phyloP scores from a whole-genome alignment of 2,888 invertebrate species.

The Criorhina ranunculi region DNA sequence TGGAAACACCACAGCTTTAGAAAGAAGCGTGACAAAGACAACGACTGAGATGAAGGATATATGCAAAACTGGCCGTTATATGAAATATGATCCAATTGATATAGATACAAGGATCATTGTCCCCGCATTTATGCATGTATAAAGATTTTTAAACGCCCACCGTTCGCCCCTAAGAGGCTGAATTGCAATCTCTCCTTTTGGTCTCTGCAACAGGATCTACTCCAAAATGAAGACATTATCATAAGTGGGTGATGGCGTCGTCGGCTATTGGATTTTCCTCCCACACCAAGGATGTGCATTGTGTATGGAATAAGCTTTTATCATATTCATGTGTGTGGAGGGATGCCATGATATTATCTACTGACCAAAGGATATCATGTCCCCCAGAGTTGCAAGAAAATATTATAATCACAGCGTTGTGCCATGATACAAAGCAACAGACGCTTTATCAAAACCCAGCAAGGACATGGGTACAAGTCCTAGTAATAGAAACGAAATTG shows the following conservation, averaged over 20 bases:
- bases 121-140: slow-evolving; percentile 52
- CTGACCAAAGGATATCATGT: slow-evolving; percentile 74
- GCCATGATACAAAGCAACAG: slow-evolving; percentile 19
- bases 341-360: slow-evolving; percentile 69
- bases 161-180: slow-evolving; percentile 24
- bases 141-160: background rate
- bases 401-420: slow-evolving; percentile 65
- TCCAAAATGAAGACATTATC: slow-evolving; percentile 74
- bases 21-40: slow-evolving; percentile 3
- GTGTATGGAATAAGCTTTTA: slow-evolving; percentile 35
- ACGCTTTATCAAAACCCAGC: too few species aligned
- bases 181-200: slow-evolving; percentile 52
- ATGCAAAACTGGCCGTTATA: slow-evolving; percentile 66
- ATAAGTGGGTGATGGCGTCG: slow-evolving; percentile 64
- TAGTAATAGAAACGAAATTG: slow-evolving; percentile 57
- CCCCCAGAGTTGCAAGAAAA: slow-evolving; percentile 57
- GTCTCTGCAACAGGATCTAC: slow-evolving; percentile 67
- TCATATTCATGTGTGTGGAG: slow-evolving; percentile 58
- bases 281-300: slow-evolving; percentile 59
- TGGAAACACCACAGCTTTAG: slow-evolving; percentile 24
- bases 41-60: slow-evolving; percentile 42
- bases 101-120: slow-evolving; percentile 72
- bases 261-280: slow-evolving; percentile 70
- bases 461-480: slow-evolving; percentile 29
- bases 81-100: slow-evolving; percentile 77